Base-by-base conservation (phyloP, 2,113 vertebrate species). In the Nyctereutes procyonoides region DNA sequence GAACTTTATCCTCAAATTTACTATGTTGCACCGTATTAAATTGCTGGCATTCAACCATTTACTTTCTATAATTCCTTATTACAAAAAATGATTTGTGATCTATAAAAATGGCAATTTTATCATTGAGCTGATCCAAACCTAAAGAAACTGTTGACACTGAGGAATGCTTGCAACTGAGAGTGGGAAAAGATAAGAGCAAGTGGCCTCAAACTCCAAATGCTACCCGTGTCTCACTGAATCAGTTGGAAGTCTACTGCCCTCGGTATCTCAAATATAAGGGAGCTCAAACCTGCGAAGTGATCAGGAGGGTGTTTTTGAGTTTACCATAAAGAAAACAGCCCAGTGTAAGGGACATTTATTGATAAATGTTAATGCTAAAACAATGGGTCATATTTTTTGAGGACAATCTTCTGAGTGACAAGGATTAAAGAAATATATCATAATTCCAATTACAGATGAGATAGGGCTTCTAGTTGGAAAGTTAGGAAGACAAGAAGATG, bases 401-500 rank as follows among this genome's bases (percentile, higher is more conserved):
- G 26, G 43, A 76, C 32, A 81, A 60, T 43, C 13, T 80, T 89
- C 92, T 95, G 53, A 76, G 7, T 85, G 24, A 87, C 74, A 51
- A 92, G 5, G 55, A 26, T 96, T 79, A 85, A 0, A 92, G 60
- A 82, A 43, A 86, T 30, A 48, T 76, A 60, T 76, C 51, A 62
- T 38, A 82, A 65, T 73, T 67, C 17, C 8, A 92, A 43, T 55
- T 56, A 62, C 2, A 79, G n/a, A 4, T 67, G 13, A 84, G 79
- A 56, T 83, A 63, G 38, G 20, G 90, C 90, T 94, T 90, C 22
- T 76, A 67, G 80, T 38, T 89, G 86, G 24, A 81, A 96, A 76
- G 8, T 69, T 43, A 60, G 35, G 8, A 79, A 95, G 81, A 90
- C 2, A 60, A 90, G 26, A 92, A 83, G 7, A 32, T 90, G 69